phyloP scores from a whole-genome alignment of 2,797 vertebrate genomes.

The Scolopax rusticola region DNA sequence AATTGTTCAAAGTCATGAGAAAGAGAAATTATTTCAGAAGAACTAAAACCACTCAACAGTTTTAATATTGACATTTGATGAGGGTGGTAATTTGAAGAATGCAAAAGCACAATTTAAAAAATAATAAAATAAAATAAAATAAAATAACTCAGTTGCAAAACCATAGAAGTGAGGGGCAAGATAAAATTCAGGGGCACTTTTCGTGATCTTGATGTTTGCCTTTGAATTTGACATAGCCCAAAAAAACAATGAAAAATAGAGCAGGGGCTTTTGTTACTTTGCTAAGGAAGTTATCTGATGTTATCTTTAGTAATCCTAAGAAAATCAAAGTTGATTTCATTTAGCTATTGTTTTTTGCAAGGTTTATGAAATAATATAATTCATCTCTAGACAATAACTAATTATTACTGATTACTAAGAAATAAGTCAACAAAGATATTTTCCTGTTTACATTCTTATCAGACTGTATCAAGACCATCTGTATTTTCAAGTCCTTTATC shows the following conservation, averaged over 20 bases:
- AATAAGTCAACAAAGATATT: conserved; percentile 85
- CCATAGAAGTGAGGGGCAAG: neutral
- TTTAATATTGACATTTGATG: neutral
- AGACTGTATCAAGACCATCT: conserved; percentile 85
- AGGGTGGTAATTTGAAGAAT: neutral
- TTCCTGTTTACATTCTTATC: conserved; percentile 85
- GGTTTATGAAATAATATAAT: conserved; percentile 73
- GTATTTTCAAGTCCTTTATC: conserved; percentile 79
- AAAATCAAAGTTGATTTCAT: conserved; percentile 59
- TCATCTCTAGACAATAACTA: conserved; percentile 79
- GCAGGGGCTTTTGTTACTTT: conserved; percentile 24
- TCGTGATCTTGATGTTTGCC: neutral
- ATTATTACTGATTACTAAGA: conserved; percentile 82
- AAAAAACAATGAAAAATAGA: conserved; percentile 7
- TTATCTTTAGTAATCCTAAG: conserved; percentile 33
- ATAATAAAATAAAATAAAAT: neutral
- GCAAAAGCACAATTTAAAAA: neutral
- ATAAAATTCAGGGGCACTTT: neutral
- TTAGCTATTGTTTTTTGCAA: conserved; percentile 53
- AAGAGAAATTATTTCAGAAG: neutral
- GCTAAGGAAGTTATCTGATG: conserved; percentile 3
- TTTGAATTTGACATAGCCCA: neutral
- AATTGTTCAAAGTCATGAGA: neutral
- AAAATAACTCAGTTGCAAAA: neutral
- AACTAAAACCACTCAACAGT: neutral